Evolutionary conservation across 2,888 invertebrate species (phyloP).

Genomic region (Drosophila nr. fundita): DNA sequence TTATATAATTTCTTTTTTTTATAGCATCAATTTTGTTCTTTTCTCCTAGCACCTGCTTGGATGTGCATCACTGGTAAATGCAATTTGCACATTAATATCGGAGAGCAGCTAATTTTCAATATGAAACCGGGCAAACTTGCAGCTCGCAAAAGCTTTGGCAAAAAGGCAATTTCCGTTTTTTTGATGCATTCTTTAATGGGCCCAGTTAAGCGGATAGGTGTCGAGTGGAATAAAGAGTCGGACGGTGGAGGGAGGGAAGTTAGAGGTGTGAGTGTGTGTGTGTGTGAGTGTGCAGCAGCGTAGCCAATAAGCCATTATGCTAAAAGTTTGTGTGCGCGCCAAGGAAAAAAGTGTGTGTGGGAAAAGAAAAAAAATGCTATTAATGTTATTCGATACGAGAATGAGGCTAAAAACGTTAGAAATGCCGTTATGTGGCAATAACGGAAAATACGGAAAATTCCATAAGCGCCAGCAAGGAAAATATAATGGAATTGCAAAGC

Average conservation of each 20-base stretch:
- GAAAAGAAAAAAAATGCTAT: constrained; percentile 31
- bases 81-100: constrained; percentile 69
- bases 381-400: constrained; percentile 52
- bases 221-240: constrained; percentile 1
- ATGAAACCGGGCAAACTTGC: constrained; percentile 61
- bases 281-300: neutral
- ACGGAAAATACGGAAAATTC: neutral
- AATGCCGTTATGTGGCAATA: constrained; percentile 37
- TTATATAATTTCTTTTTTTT: constrained; percentile 15
- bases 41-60: constrained; percentile 29
- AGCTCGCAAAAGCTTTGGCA: constrained; percentile 57
- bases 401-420: constrained; percentile 24
- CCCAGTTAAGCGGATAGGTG: constrained; percentile 37
- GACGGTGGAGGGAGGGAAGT: neutral
- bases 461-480: neutral
- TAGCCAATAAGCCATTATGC: constrained; percentile 62
- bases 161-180: constrained; percentile 70
- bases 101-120: constrained; percentile 70
- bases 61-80: constrained; percentile 55
- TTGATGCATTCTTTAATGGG: constrained; percentile 62
- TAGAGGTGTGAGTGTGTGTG: neutral
- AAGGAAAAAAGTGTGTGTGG: constrained; percentile 39
- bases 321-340: constrained; percentile 55
- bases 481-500: constrained; percentile 9
- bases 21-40: constrained; percentile 2